phyloP scores from a whole-genome alignment of 2,797 vertebrate species.

The Ptychadena robeensis region DNA sequence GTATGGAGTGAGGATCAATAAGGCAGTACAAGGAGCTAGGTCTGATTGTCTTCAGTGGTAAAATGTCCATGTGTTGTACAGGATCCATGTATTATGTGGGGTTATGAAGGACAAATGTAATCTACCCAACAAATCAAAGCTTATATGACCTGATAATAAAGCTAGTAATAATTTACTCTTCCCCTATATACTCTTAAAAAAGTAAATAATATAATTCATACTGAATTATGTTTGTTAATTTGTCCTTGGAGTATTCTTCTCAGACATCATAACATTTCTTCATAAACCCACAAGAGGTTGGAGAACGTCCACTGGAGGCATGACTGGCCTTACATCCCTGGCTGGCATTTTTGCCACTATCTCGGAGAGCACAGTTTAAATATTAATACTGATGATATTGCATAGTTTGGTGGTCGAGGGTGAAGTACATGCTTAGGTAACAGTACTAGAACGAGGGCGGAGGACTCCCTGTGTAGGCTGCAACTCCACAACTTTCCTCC shows the following conservation, averaged over 20 bases:
- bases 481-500: slow-evolving; percentile 70
- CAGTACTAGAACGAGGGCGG: slow-evolving; percentile 77
- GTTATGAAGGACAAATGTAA: slow-evolving; percentile 14
- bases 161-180: neutral
- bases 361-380: slow-evolving; percentile 23
- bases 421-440: slow-evolving; percentile 67
- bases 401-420: slow-evolving; percentile 69
- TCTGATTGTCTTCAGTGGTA: slow-evolving; percentile 52
- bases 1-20: slow-evolving; percentile 16
- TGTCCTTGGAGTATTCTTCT: slow-evolving; percentile 1
- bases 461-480: slow-evolving; percentile 65
- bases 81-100: neutral
- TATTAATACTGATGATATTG: slow-evolving; percentile 68
- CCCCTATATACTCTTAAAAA: neutral
- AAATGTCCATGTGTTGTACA: neutral
- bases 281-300: neutral
- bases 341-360: slow-evolving; percentile 22
- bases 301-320: neutral
- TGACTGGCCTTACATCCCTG: neutral
- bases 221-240: slow-evolving; percentile 23
- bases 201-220: neutral
- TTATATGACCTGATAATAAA: neutral
- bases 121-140: neutral
- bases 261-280: slow-evolving; percentile 27
- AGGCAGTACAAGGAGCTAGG: neutral